Base-by-base conservation (phyloP, 1,140 invertebrate genomes). In the Drosophila parvula region DNA sequence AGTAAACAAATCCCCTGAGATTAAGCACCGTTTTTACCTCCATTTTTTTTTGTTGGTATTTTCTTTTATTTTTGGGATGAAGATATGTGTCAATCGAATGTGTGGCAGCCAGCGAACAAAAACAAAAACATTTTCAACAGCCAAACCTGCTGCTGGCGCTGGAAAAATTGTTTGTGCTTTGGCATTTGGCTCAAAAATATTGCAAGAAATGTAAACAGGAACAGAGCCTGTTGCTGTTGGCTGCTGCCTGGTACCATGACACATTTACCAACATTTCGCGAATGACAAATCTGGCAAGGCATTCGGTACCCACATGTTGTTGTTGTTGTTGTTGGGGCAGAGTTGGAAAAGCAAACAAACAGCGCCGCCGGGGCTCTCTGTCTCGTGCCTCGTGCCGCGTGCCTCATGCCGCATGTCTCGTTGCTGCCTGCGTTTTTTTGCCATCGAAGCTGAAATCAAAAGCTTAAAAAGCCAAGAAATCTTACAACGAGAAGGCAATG, bases 171-270 rank as follows among this genome's bases (percentile, higher is more conserved):
- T 68, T 71, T 70, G 67, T 81, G 64, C 68, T 76, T 64, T 47
- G 67, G 58, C 60, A 70, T 67, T 81, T 70, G 30, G 62, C 48
- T 64, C 51, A 27, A 36, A 78, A 78, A 65, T 81, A 82, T 79
- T 85, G 82, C 83, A 71, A 82, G 83, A 86, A 82, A 86, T 88
- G 79, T 79, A 86, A 86, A 82, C 82, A 86, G 82, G 82, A 86
- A 86, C 83, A 85, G 53, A 82, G 68, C 32, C 67, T 51, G 56
- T 43, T 51, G 60, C 30, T 30, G 30, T 32, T 50, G 28, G 58
- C 41, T 61, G 40, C 57, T 48, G 34, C 22, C 47, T 55, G 51
- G 51, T 55, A 38, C 51, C 51, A 38, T 55, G 51, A 55, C 51
- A 55, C 51, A 55, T 55, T 55, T 55, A 55, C 51, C 51, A 55